Evolutionary conservation across 2,797 vertebrate species (phyloP), one percentile per base, ranked within the genome.

Genomic region (Cichlasoma orientale): DNA sequence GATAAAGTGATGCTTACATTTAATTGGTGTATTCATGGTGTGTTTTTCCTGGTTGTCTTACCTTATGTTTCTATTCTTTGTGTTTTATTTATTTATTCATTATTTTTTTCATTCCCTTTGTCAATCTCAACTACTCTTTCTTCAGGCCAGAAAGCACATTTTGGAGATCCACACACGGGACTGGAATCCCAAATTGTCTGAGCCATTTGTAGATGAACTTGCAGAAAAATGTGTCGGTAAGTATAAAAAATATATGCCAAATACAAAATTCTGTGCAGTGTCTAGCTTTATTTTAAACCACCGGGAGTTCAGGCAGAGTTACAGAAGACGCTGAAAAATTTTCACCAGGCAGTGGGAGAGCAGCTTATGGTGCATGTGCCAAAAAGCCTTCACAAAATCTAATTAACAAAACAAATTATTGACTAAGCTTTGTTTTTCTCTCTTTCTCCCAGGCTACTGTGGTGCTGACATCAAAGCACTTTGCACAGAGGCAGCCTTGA

Each of bases 391-490:
- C 0, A 6, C 33, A 36, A 77, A 77, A 33, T 38, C 16, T 55
- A 47, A 68, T 31, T 59, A 25, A 44, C 14, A 6, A n/a, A 71
- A 36, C 29, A 33, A 78, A 55, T 59, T 7, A 71, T 61, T 9
- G 12, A 59, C 29, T 55, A 25, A 80, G 29, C 5, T 69, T 56
- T 68, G 27, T 78, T 25, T 52, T 0, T 80, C 6, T 72, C 11
- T 2, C 19, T 58, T 36, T 2, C 10, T 77, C 47, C 11, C 87
- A 99, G 98, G 98, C 91, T 99, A 99, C 94, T 99, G 98, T 47
- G 98, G 98, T 84, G 98, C 98, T 61, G 98, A 99, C 93, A 97
- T 99, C 90, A 99, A 99, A 97, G 98, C 98, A 96, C 97, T 99
- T 97, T 99, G 98, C 95, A 99, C 98, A 82, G 98, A 99, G 95